A percentile compares a stretch with the other conserved stretches of the same genome.
phyloP scores from a whole-genome alignment of 2,888 invertebrate genomes.

The Pollenia amentaria region DNA sequence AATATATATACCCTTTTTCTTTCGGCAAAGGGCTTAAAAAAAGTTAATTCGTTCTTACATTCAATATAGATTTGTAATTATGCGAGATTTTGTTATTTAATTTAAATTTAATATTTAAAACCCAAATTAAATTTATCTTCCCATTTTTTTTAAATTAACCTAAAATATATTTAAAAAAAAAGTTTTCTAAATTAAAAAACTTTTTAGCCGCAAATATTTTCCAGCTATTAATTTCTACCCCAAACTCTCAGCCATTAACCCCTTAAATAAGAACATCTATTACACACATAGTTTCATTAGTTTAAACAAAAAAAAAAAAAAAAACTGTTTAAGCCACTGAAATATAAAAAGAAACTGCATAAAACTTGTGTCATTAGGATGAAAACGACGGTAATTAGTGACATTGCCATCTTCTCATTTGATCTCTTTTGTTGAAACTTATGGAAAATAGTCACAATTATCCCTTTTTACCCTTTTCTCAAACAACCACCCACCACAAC shows the following conservation, averaged over 20 bases:
- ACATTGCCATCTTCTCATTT: conserved; percentile 53
- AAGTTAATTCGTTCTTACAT: conserved; percentile 6
- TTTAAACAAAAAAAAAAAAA: not conserved
- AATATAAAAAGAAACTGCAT: conserved; percentile 61
- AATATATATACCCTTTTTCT: too few species aligned
- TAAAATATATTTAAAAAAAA: not conserved
- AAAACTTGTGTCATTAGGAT: conserved; percentile 82
- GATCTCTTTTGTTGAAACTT: conserved; percentile 38
- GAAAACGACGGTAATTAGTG: conserved; percentile 81
- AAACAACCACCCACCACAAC: not conserved
- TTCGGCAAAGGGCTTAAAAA: not conserved
- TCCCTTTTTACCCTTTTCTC: conserved; percentile 19
- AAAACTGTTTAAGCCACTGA: conserved; percentile 1
- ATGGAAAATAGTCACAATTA: conserved; percentile 40
- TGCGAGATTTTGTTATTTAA: not conserved
- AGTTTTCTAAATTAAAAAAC: not conserved
- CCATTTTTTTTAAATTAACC: conserved; percentile 2
- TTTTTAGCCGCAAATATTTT: conserved; percentile 39
- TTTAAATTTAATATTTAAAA: not conserved
- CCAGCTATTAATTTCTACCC: conserved; percentile 10
- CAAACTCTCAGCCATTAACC: not conserved
- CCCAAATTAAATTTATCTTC: not conserved
- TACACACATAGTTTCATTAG: conserved; percentile 38
- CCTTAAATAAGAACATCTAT: not conserved
- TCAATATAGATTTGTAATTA: not conserved